Evolutionary conservation across 2,888 invertebrate genomes (phyloP).

Genomic region (Isoperla grammatica): DNA sequence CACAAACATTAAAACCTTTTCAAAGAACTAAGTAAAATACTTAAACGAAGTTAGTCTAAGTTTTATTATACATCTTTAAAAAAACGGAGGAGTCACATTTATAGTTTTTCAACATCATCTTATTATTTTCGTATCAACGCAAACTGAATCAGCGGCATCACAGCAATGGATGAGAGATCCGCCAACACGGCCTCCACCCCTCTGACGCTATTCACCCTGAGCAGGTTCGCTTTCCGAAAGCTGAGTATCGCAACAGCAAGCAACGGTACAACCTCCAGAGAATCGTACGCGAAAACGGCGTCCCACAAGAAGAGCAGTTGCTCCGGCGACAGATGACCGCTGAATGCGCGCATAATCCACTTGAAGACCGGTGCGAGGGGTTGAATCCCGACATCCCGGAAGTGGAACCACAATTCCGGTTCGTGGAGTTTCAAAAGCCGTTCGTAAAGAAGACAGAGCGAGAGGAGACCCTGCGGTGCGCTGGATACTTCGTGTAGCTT

Average conservation of each 20-base stretch:
- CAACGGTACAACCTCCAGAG: slow-evolving; percentile 82
- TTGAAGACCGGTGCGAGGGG: slow-evolving; percentile 93
- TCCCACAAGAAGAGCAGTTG: slow-evolving; percentile 94
- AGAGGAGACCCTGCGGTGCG: slow-evolving; percentile 83
- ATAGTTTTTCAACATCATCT: too few relatives aligned
- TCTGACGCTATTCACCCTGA: slow-evolving; percentile 66
- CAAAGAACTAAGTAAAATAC: too few relatives aligned
- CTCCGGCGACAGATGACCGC: slow-evolving; percentile 89
- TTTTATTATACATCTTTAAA: too few relatives aligned
- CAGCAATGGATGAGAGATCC: slow-evolving; percentile 80
- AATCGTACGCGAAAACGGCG: slow-evolving; percentile 84
- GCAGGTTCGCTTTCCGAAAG: slow-evolving; percentile 78
- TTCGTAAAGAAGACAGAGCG: slow-evolving; percentile 84
- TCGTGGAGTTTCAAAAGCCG: slow-evolving; percentile 84
- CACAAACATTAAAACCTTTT: too few relatives aligned
- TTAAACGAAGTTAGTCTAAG: too few relatives aligned
- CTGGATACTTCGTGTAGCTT: slow-evolving; percentile 87
- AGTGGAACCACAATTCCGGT: slow-evolving; percentile 86
- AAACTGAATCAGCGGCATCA: slow-evolving; percentile 77
- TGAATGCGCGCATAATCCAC: slow-evolving; percentile 95
- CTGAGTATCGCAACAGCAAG: slow-evolving; percentile 78
- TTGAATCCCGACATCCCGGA: slow-evolving; percentile 79
- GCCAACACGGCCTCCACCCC: slow-evolving; percentile 81
- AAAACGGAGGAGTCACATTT: too few relatives aligned
- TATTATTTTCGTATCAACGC: slow-evolving; percentile 64